Evolutionary conservation across 92 coral and sea anemone species (phyloP).

Genomic region (Paragorgia papillata): DNA sequence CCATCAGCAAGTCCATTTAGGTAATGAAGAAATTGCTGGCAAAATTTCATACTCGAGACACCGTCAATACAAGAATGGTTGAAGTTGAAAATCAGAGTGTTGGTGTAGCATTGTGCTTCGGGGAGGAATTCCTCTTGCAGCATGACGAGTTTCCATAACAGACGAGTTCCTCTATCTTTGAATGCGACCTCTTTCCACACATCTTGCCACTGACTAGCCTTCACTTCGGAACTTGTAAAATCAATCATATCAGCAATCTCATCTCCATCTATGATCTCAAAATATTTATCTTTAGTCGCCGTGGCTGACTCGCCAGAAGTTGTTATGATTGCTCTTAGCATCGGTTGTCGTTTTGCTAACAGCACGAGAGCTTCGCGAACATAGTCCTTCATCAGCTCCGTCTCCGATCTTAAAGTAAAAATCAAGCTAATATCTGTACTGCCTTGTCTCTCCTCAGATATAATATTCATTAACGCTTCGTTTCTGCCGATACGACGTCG

Average conservation of each 20-base stretch:
- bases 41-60: constrained; percentile 8
- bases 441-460: constrained; percentile 4
- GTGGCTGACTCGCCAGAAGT: neutral
- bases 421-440: neutral
- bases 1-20: neutral
- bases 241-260: neutral
- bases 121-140: neutral
- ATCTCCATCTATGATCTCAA: neutral
- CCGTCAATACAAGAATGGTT: neutral
- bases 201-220: neutral
- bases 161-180: constrained; percentile 2
- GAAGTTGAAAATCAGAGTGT: neutral
- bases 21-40: constrained; percentile 10
- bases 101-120: neutral
- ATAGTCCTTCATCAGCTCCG: neutral
- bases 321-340: constrained; percentile 12
- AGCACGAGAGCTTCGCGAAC: constrained; percentile 19
- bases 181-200: constrained; percentile 2
- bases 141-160: neutral
- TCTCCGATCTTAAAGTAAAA: neutral
- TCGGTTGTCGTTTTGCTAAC: constrained; percentile 31
- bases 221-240: neutral
- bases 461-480: neutral
- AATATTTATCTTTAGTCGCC: constrained; percentile 5
- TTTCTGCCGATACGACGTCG: constrained; percentile 19